Evolutionary conservation across 2,113 vertebrate species (phyloP), one percentile per base, ranked within the genome.

Genomic region (Anolis carolinensis): DNA sequence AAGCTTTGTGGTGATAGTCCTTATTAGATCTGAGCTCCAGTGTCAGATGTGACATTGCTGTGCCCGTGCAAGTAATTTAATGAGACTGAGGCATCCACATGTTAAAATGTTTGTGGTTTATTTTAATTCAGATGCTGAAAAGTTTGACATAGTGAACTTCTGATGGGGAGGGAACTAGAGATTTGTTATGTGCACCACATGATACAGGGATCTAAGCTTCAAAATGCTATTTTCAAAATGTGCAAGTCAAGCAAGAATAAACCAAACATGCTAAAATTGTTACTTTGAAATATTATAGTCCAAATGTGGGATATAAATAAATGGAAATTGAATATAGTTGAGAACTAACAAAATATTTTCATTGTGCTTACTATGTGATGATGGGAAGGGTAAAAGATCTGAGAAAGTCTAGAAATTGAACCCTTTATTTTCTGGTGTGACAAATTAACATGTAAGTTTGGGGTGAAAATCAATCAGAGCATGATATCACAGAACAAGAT

Each of bases 1-100:
- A 89, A 90, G 82, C 70, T 85, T 88, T 88, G 34, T 87, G 84
- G 87, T 85, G 70, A 36, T 88, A 86, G 79, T 79, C 63, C 71
- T 83, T 89, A 88, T 81, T 91, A 84, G 77, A 87, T 84, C 91
- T 89, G 90, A 93, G 93, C 87, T 88, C 39, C 68, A 89, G 82
- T 90, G 84, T 91, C 79, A 85, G 36, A 30, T 84, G 81, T 92
- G 59, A 78, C 79, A 88, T 73, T 79, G n/a, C 87, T 84, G 50
- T 83, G 21, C 27, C 83, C 87, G 76, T 44, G 68, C 18, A 30
- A 85, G 52, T 90, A 93, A 91, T 89, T 86, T 90, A 91, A 92
- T 83, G 76, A 91, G 86, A 91, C 23, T 70, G 25, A 88, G 62
- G 30, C 68, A 81, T 55, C 52, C 90, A 72, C 70, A 67, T 89